Percentiles rank a stretch among this genome's conserved stretches.
These are phyloP conservation scores for Trachelus troglodyta DNA, from an alignment of 2,888 invertebrate genomes.

Conservation along the genomic window DNA sequence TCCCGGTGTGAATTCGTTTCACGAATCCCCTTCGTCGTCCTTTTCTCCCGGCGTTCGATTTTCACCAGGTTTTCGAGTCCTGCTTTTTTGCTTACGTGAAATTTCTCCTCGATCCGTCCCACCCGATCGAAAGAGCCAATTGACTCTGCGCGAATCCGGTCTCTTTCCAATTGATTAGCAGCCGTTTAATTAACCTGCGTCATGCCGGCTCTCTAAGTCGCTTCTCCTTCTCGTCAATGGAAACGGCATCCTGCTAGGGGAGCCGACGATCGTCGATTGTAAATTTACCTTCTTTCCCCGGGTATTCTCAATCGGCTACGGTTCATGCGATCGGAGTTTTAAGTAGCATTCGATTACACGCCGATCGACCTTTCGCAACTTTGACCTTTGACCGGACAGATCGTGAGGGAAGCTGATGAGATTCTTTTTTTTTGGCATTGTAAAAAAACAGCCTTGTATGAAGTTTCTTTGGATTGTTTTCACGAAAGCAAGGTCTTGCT, in stretches of 20 bases:
- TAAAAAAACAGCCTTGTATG: neutral
- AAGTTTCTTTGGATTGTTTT: neutral
- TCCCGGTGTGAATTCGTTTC: neutral
- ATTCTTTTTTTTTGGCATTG: neutral
- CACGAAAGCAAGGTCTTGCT: neutral
- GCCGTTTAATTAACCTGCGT: neutral
- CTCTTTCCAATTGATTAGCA: constrained; percentile 1
- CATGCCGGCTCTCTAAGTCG: neutral
- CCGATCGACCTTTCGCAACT: neutral
- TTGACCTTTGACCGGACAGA: neutral
- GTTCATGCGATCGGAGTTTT: neutral
- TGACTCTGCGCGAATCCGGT: neutral
- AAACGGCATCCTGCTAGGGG: neutral
- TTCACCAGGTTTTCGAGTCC: constrained; percentile 1
- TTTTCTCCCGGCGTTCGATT: neutral
- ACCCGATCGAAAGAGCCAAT: neutral
- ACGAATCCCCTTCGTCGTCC: neutral
- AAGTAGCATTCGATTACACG: neutral
- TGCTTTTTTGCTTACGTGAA: neutral
- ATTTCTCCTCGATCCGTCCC: neutral
- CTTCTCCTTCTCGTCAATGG: neutral
- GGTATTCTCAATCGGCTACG: neutral
- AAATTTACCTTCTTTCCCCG: neutral
- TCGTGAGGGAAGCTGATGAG: neutral
- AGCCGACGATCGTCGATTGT: neutral